A percentile compares a stretch with the other conserved stretches of the same genome.
Conservation (phyloP, 2,113 vertebrate species). For the Thamnaconus septentrionalis region DNA sequence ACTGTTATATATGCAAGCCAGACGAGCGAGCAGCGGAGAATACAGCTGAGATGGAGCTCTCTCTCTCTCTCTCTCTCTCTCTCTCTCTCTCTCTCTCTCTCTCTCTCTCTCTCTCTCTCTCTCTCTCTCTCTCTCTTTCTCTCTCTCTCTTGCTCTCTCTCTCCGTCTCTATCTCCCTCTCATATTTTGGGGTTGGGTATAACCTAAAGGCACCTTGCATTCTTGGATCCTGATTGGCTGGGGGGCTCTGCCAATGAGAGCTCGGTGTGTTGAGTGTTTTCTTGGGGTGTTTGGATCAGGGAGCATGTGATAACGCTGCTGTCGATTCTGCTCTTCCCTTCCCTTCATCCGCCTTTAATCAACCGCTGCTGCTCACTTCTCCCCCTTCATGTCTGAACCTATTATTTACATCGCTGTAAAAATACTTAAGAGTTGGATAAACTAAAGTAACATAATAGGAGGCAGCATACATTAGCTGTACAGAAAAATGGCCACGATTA, state of each 20-base stretch:
- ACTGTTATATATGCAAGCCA: constrained; percentile 55
- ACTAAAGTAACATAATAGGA: too few relatives aligned
- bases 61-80: constrained; percentile 31
- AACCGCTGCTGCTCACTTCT: constrained; percentile 3
- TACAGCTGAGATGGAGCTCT: constrained; percentile 51
- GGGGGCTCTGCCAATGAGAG: constrained; percentile 66
- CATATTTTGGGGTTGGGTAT: constrained; percentile 80
- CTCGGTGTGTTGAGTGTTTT: constrained; percentile 45
- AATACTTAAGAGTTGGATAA: too few relatives aligned
- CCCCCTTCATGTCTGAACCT: constrained; percentile 10
- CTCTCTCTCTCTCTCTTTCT: constrained; percentile 35
- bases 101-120: constrained; percentile 31
- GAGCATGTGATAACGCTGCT: constrained; percentile 65
- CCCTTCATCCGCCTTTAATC: constrained; percentile 29
- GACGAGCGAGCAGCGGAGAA: constrained; percentile 47
- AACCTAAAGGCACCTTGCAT: constrained; percentile 85
- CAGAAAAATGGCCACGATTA: too few relatives aligned
- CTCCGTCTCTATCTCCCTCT: constrained; percentile 24
- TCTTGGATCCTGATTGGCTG: constrained; percentile 72
- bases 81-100: constrained; percentile 32
- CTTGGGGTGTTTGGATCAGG: constrained; percentile 62
- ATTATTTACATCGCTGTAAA: neutral
- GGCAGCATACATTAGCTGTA: too few relatives aligned
- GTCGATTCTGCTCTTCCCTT: constrained; percentile 48
- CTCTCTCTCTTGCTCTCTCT: constrained; percentile 36